These are phyloP conservation scores for Crocallis elinguaria DNA, from an alignment of 2,888 invertebrate species.

Conservation along the genomic window DNA sequence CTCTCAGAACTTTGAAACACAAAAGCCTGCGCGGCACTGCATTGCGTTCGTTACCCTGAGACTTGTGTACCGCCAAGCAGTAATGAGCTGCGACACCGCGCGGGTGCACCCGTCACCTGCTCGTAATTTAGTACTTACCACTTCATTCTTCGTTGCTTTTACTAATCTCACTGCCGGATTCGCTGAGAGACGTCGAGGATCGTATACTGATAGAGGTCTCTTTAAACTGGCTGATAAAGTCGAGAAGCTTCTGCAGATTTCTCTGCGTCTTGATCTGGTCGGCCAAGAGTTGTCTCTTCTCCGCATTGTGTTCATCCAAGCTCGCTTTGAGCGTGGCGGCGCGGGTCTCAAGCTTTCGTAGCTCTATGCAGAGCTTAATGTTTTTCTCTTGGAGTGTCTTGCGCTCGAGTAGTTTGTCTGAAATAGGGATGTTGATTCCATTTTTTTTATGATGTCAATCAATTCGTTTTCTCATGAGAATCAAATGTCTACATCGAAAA, in stretches of 20 bases:
- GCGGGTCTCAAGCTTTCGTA: conserved; percentile 74
- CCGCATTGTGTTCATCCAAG: conserved; percentile 76
- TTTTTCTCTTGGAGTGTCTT: conserved; percentile 77
- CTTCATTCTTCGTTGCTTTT: conserved; percentile 76
- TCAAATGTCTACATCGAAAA: too few species aligned
- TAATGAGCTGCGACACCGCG: too few species aligned
- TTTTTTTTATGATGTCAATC: neutral
- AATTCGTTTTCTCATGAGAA: too few species aligned
- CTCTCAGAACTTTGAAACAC: too few species aligned
- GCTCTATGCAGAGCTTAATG: conserved; percentile 72
- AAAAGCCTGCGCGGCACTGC: too few species aligned
- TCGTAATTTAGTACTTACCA: conserved; percentile 50
- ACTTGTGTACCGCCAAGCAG: too few species aligned
- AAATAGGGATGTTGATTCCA: neutral
- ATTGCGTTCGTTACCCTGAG: too few species aligned
- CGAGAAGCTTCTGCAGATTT: conserved; percentile 77
- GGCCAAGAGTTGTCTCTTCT: conserved; percentile 74
- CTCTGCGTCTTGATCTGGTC: conserved; percentile 79
- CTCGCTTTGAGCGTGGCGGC: conserved; percentile 76
- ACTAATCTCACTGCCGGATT: conserved; percentile 73
- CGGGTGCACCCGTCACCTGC: too few species aligned
- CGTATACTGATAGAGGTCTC: conserved; percentile 73
- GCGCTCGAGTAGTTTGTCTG: conserved; percentile 77
- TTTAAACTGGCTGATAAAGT: conserved; percentile 80
- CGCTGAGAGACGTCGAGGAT: conserved; percentile 67